These are phyloP conservation scores for Bugula neritina DNA, from an alignment of 2,888 invertebrate species.

Conservation along the genomic window DNA sequence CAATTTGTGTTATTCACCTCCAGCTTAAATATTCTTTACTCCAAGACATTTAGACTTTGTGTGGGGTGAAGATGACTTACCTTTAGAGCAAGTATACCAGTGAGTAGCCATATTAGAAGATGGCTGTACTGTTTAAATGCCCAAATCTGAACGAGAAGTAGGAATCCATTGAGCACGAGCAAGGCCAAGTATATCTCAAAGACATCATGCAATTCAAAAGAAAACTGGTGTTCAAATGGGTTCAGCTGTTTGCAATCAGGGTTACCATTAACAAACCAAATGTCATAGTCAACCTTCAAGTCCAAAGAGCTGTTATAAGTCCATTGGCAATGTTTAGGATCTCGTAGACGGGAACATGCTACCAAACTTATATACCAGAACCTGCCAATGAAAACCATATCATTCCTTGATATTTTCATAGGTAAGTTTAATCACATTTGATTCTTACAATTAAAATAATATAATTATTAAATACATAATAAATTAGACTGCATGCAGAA, in stretches of 20 bases:
- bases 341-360: conserved; percentile 71
- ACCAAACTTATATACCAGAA: conserved; percentile 95
- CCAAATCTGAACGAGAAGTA: conserved; percentile 83
- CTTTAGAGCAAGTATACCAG: conserved; percentile 76
- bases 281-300: conserved; percentile 69
- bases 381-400: conserved; percentile 59
- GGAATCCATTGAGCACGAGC: conserved; percentile 73
- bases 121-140: conserved; percentile 82
- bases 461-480: too few species aligned
- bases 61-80: too few species aligned
- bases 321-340: conserved; percentile 40
- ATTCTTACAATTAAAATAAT: too few species aligned
- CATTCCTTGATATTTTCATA: too few species aligned
- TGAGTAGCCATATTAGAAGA: conserved; percentile 83
- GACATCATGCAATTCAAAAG: conserved; percentile 81
- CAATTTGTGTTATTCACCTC: too few species aligned
- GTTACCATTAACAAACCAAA: conserved; percentile 93
- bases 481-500: too few species aligned
- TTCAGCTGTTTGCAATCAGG: conserved; percentile 73
- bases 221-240: conserved; percentile 87
- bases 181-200: conserved; percentile 83
- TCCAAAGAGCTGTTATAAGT: conserved; percentile 31
- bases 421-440: too few species aligned
- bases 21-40: too few species aligned
- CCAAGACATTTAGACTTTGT: too few species aligned